These are phyloP conservation scores for Halcyon badia DNA, from an alignment of 2,797 vertebrate genomes.

Conservation along the genomic window DNA sequence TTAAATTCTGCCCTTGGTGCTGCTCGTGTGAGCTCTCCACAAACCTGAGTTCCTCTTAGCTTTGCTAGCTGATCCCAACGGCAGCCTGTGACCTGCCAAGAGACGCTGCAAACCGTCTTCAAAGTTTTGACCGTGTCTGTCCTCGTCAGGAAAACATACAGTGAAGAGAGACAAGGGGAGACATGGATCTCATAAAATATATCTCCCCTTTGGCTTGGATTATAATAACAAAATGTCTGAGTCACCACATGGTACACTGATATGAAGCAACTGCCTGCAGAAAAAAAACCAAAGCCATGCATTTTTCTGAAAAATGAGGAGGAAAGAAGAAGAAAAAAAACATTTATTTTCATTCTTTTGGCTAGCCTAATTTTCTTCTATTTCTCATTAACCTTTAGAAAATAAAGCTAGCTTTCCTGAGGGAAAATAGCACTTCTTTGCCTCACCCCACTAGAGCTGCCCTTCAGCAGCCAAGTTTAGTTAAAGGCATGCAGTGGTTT, in stretches of 20 bases:
- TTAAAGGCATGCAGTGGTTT: constrained; percentile 69
- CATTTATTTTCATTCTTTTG: constrained; percentile 80
- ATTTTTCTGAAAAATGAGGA: constrained; percentile 71
- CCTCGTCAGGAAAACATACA: constrained; percentile 3
- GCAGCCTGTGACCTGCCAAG: not conserved
- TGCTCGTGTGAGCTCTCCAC: not conserved
- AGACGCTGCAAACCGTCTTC: not conserved
- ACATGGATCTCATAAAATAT: constrained; percentile 55
- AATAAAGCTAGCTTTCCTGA: constrained; percentile 72
- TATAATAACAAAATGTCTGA: constrained; percentile 73
- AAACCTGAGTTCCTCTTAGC: not conserved
- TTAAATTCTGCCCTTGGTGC: not conserved
- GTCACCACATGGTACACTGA: constrained; percentile 74
- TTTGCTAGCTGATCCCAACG: not conserved
- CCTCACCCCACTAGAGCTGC: constrained; percentile 45
- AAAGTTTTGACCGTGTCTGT: constrained; percentile 22
- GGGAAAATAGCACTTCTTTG: constrained; percentile 70
- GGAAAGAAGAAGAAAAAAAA: constrained; percentile 46
- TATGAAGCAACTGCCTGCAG: constrained; percentile 76
- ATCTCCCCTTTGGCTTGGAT: constrained; percentile 66
- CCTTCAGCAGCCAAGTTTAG: constrained; percentile 62
- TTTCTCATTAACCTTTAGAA: constrained; percentile 79
- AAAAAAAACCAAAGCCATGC: constrained; percentile 73
- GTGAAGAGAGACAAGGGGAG: constrained; percentile 34
- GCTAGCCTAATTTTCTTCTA: constrained; percentile 76